Conservation (phyloP, 2,797 vertebrate species). For the Cephalopachus bancanus region DNA sequence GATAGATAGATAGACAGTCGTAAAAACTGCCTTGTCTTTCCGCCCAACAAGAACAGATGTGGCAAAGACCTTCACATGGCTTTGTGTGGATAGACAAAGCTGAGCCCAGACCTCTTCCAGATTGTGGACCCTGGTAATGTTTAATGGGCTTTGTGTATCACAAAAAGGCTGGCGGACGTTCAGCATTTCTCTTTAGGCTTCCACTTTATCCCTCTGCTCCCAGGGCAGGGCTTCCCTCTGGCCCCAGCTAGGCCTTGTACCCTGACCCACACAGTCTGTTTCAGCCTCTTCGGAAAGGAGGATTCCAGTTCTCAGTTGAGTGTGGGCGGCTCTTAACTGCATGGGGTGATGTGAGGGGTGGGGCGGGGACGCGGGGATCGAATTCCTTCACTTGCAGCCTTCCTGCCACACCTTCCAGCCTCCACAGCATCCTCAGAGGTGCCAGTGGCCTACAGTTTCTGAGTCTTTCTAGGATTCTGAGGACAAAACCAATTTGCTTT, state of each 20-base stretch:
- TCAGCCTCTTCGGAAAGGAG: not conserved
- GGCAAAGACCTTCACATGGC: not conserved
- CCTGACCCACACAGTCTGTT: not conserved
- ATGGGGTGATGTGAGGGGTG: not conserved
- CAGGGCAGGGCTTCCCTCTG: not conserved
- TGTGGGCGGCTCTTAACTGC: not conserved
- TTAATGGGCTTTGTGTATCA: not conserved
- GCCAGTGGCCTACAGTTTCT: not conserved
- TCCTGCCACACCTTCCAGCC: too few species aligned
- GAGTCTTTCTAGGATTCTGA: not conserved
- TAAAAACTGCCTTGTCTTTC: too few species aligned
- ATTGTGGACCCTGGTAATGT: not conserved
- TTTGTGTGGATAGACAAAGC: not conserved
- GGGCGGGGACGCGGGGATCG: not conserved
- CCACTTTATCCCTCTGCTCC: not conserved
- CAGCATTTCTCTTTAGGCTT: not conserved
- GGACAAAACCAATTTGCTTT: not conserved
- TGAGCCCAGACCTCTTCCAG: not conserved
- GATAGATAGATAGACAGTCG: too few species aligned
- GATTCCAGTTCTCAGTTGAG: not conserved
- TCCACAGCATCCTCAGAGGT: not conserved
- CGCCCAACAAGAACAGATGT: not conserved
- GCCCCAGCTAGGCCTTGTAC: not conserved
- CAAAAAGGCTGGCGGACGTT: not conserved
- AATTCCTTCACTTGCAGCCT: not conserved